Evolutionary conservation across 2,113 vertebrate genomes (phyloP).

Genomic region (Antigone vipio): DNA sequence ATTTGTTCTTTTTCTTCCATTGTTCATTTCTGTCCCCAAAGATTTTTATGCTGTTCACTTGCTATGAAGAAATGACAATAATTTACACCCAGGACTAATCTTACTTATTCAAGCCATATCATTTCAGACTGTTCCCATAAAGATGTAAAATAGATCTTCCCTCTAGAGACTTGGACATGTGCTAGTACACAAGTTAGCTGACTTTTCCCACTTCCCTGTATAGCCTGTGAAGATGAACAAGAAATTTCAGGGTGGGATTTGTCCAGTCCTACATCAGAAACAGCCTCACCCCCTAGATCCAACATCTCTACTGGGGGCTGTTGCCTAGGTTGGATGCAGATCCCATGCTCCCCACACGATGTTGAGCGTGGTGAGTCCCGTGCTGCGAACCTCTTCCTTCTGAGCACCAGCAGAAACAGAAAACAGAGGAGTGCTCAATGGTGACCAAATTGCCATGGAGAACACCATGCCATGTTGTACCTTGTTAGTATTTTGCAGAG

Average conservation of each 20-base stretch:
- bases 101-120: not conserved
- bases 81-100: not conserved
- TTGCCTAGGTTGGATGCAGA: not conserved
- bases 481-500: not conserved
- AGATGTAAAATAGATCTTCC: not conserved
- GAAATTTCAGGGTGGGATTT: not conserved
- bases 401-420: not conserved
- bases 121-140: not conserved
- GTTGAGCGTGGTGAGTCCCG: not conserved
- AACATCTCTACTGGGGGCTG: not conserved
- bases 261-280: not conserved
- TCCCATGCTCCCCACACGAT: no score
- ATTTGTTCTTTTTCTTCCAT: not conserved
- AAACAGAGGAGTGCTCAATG: not conserved
- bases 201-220: not conserved
- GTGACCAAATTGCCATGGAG: rapidly evolving
- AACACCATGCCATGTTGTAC: not conserved
- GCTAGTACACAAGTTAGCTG: not conserved
- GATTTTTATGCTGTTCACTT: not conserved
- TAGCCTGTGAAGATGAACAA: not conserved
- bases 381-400: rapidly evolving
- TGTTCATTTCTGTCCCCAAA: not conserved
- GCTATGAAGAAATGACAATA: not conserved
- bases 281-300: not conserved
- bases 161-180: not conserved